A percentile compares a stretch with the other conserved stretches of the same genome.
Conservation (phyloP, 2,888 invertebrate genomes). For the Nemotelus pantherinus region DNA sequence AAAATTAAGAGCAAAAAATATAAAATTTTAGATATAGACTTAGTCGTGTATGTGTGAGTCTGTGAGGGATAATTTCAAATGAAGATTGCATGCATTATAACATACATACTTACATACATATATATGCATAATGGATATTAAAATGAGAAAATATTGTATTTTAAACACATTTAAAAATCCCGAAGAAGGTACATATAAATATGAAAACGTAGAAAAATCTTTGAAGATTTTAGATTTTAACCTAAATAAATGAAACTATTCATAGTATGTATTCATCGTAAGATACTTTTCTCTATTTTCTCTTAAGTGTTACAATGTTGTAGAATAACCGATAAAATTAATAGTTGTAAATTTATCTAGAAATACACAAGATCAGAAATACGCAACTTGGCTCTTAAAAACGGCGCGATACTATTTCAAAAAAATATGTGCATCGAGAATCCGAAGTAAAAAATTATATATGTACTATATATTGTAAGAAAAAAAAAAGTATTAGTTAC, state of each 20-base stretch:
- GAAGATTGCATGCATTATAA: background rate
- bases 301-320: conserved; percentile 39
- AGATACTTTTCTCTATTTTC: conserved; percentile 35
- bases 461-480: no score
- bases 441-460: background rate
- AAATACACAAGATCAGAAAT: background rate
- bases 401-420: background rate
- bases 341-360: conserved; percentile 36
- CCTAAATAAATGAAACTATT: conserved; percentile 4
- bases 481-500: conserved; percentile 1
- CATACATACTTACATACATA: background rate
- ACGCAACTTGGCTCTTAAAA: background rate
- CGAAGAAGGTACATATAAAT: background rate
- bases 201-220: conserved; percentile 14
- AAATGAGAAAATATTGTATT: conserved; percentile 7
- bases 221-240: conserved; percentile 29
- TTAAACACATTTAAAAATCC: conserved; percentile 8
- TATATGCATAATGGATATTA: background rate
- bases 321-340: conserved; percentile 12
- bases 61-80: background rate
- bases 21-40: background rate
- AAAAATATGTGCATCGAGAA: background rate
- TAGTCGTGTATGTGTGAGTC: conserved; percentile 14
- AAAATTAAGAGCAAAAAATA: background rate
- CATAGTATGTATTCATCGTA: background rate